phyloP scores from a whole-genome alignment of 2,888 invertebrate genomes.

The Apamea crenata region DNA sequence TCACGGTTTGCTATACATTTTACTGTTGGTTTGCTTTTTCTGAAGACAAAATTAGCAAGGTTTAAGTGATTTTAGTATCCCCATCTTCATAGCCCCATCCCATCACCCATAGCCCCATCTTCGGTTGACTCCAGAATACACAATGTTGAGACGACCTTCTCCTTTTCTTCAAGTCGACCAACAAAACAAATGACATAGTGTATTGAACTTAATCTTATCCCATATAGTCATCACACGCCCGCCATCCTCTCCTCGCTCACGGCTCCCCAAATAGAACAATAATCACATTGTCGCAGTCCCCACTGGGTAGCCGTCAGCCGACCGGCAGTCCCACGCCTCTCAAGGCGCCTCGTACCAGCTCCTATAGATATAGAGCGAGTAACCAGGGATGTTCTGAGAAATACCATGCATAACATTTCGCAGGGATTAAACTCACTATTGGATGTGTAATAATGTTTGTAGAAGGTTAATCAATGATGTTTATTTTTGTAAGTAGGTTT shows the following conservation, averaged over 20 bases:
- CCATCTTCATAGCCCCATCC: no score
- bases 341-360: not conserved
- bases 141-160: not conserved
- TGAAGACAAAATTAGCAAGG: not conserved
- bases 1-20: not conserved
- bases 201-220: not conserved
- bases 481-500: not conserved
- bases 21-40: not conserved
- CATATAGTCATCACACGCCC: not conserved
- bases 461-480: not conserved
- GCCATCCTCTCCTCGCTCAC: not conserved
- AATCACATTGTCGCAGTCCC: constrained; percentile 49
- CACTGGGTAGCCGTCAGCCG: constrained; percentile 17
- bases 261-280: constrained; percentile 26
- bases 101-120: no score
- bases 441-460: not conserved
- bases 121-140: not conserved
- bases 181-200: not conserved
- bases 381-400: not conserved
- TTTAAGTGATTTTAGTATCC: not conserved
- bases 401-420: not conserved
- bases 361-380: not conserved
- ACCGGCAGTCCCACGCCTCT: constrained; percentile 1
- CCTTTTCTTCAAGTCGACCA: not conserved
- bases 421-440: not conserved